Evolutionary conservation across 1,140 invertebrate species (phyloP).

Genomic region (Penaeus vannamei): DNA sequence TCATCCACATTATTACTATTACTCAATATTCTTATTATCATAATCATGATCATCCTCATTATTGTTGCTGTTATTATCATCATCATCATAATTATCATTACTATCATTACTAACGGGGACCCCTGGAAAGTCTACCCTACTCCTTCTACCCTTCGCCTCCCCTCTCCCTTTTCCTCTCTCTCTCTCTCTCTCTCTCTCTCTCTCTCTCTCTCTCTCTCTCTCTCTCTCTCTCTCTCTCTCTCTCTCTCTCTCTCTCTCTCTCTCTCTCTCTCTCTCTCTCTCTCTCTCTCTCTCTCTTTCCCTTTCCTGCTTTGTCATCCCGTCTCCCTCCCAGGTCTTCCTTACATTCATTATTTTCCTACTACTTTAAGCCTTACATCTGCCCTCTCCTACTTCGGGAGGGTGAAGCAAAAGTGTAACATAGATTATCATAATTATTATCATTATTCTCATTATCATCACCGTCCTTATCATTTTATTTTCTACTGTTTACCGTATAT

Average conservation of each 20-base stretch:
- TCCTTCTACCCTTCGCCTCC: slow-evolving; percentile 13
- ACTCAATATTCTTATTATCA: not conserved
- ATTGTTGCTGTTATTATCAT: slow-evolving; percentile 61
- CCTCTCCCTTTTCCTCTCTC: slow-evolving; percentile 50
- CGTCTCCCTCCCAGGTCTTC: slow-evolving; percentile 1
- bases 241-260: slow-evolving; percentile 21
- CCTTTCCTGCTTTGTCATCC: not conserved
- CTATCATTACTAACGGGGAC: too few relatives aligned
- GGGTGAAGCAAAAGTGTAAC: not conserved
- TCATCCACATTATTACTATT: not conserved
- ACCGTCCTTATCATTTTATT: not conserved
- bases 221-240: slow-evolving; percentile 51
- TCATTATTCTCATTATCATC: slow-evolving; percentile 1
- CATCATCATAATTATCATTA: not conserved
- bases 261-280: slow-evolving; percentile 35
- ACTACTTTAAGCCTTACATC: not conserved
- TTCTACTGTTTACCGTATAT: too few relatives aligned
- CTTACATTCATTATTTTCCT: not conserved
- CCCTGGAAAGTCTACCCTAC: not conserved
- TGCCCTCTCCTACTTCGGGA: not conserved
- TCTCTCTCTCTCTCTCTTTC: slow-evolving; percentile 40
- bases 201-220: slow-evolving; percentile 27
- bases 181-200: slow-evolving; percentile 13
- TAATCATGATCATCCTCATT: not conserved
- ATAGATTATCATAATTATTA: not conserved